A percentile compares a stretch with the other conserved stretches of the same genome.
phyloP scores from a whole-genome alignment of 2,113 vertebrate genomes.

The Brachionichthys hirsutus region DNA sequence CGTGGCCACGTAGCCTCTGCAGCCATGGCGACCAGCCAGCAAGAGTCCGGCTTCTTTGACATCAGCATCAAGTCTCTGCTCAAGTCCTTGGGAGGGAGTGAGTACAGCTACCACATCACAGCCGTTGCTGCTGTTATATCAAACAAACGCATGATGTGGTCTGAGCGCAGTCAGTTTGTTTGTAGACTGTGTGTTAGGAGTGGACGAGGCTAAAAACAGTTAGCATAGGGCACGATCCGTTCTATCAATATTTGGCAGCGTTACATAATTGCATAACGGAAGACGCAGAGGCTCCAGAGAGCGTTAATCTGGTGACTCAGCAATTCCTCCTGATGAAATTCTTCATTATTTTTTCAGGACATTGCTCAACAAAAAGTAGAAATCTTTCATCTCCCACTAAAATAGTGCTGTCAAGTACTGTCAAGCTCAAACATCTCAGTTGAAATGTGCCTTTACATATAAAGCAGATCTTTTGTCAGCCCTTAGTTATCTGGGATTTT shows the following conservation, averaged over 20 bases:
- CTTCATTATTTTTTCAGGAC: constrained; percentile 28
- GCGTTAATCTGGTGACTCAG: constrained; percentile 44
- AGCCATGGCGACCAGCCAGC: constrained; percentile 80
- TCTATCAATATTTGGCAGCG: constrained; percentile 44
- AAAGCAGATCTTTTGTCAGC: not conserved
- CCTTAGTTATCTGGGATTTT: constrained; percentile 3
- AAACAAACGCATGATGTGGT: constrained; percentile 11
- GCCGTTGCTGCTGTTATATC: constrained; percentile 23
- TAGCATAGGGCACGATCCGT: constrained; percentile 22
- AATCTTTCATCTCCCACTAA: not conserved
- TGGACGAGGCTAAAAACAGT: constrained; percentile 8
- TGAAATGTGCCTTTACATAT: not conserved
- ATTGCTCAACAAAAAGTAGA: constrained; percentile 26
- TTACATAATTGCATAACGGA: constrained; percentile 52
- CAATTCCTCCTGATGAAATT: constrained; percentile 27
- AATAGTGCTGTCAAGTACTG: not conserved
- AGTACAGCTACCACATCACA: constrained; percentile 60
- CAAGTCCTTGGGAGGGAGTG: constrained; percentile 79
- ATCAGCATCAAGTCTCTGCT: constrained; percentile 80
- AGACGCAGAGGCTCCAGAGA: constrained; percentile 21
- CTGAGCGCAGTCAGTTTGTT: constrained; percentile 1
- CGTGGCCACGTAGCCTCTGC: constrained; percentile 73
- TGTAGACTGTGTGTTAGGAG: constrained; percentile 3
- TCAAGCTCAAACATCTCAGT: not conserved
- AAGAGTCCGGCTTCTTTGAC: constrained; percentile 81